These are phyloP conservation scores for Bradypodion pumilum DNA, from an alignment of 2,797 vertebrate species.

Conservation along the genomic window DNA sequence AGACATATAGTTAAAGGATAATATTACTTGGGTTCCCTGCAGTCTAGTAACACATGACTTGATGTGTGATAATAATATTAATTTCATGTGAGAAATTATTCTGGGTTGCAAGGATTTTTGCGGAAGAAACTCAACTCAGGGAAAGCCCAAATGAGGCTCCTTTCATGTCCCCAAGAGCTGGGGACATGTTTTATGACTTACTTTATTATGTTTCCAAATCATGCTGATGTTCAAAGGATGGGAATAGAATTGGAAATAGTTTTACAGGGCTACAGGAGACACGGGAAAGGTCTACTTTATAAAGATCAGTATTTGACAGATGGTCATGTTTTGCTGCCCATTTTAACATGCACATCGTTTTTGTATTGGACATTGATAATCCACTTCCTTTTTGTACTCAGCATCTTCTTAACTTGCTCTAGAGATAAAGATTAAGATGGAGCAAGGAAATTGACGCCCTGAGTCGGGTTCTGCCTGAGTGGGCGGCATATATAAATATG, in stretches of 20 bases:
- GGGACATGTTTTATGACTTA: conserved; percentile 67
- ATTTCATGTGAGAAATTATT: no score
- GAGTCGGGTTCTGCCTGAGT: no score
- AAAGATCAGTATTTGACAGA: conserved; percentile 61
- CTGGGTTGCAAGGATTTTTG: no score
- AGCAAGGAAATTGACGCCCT: no score
- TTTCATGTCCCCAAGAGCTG: no score
- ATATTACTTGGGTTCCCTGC: conserved; percentile 11
- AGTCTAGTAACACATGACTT: conserved; percentile 64
- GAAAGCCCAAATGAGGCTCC: no score
- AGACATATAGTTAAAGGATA: conserved; percentile 61
- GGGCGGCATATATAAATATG: no score
- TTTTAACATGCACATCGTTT: conserved; percentile 43
- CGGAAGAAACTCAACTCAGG: no score
- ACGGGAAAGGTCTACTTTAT: conserved; percentile 52
- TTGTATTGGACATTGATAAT: conserved; percentile 34
- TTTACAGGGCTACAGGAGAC: conserved; percentile 60
- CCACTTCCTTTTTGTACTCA: conserved; percentile 32
- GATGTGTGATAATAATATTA: no score
- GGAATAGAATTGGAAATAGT: conserved; percentile 66
- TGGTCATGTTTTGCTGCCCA: conserved; percentile 61
- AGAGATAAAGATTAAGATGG: background rate
- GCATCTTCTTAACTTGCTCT: conserved; percentile 34
- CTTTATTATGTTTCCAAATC: conserved; percentile 72
- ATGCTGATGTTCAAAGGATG: conserved; percentile 63